Conservation (phyloP, 2,797 vertebrate genomes). For the Steatocranus sp. region DNA sequence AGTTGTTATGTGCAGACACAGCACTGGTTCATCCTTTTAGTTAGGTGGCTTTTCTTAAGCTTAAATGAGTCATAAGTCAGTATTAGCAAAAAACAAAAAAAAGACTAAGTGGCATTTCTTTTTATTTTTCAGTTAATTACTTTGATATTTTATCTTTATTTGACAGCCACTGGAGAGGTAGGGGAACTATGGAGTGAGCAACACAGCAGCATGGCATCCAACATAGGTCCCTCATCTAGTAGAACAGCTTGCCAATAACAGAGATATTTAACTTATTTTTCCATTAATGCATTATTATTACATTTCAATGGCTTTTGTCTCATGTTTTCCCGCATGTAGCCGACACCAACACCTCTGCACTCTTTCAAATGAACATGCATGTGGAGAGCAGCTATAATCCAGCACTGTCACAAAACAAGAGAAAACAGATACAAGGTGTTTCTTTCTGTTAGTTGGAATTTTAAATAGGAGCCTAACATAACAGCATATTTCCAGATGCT, state of each 20-base stretch:
- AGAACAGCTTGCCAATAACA: not conserved
- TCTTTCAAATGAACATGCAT: not conserved
- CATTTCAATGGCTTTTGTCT: not conserved
- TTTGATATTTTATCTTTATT: not conserved
- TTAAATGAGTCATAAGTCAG: not conserved
- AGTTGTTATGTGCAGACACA: not conserved
- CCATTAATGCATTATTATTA: not conserved
- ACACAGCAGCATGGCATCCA: not conserved
- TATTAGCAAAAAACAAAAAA: rapidly evolving
- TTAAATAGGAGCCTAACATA: not conserved
- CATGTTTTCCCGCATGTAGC: not conserved
- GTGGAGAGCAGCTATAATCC: not conserved
- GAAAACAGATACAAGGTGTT: not conserved
- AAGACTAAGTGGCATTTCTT: not conserved
- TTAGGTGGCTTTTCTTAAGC: not conserved
- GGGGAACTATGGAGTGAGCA: not conserved
- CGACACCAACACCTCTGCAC: not conserved
- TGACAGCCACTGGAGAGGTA: not conserved
- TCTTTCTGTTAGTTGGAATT: not conserved
- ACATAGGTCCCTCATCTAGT: not conserved
- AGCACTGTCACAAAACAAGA: not conserved
- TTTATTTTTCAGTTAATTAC: not conserved
- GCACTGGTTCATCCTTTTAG: not conserved
- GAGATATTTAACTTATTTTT: not conserved
- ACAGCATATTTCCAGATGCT: not conserved